Conservation (phyloP, 1,140 invertebrate genomes). For the Lepidostoma basale region DNA sequence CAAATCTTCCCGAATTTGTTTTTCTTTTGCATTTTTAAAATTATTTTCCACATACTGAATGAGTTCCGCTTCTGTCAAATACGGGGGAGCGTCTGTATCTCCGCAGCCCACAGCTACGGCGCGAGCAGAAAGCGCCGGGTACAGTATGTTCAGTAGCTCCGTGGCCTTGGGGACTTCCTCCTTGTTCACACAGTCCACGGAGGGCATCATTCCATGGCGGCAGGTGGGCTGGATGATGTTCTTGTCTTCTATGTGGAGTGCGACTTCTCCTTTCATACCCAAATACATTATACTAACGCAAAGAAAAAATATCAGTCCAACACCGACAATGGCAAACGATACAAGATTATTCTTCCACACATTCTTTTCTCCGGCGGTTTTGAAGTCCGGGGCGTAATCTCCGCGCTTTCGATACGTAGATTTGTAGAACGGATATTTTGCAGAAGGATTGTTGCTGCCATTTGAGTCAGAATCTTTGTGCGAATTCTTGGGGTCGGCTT, state of each 20-base stretch:
- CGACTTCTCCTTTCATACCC: conserved; percentile 63
- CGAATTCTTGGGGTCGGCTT: conserved; percentile 53
- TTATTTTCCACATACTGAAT: conserved; percentile 55
- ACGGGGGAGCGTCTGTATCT: conserved; percentile 55
- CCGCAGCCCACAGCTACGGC: conserved; percentile 66
- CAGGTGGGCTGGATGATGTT: conserved; percentile 65
- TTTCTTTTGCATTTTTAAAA: conserved; percentile 49
- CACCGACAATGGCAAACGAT: conserved; percentile 66
- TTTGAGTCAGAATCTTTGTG: conserved; percentile 54
- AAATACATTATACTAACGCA: conserved; percentile 70
- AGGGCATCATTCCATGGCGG: conserved; percentile 57
- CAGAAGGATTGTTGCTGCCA: conserved; percentile 51
- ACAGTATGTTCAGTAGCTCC: conserved; percentile 64
- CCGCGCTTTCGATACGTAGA: conserved; percentile 49
- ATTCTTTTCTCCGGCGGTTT: conserved; percentile 57
- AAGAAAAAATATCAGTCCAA: conserved; percentile 69
- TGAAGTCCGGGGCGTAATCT: conserved; percentile 57
- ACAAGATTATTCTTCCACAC: conserved; percentile 67
- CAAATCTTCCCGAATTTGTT: conserved; percentile 63
- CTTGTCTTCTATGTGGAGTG: conserved; percentile 56
- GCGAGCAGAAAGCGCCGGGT: conserved; percentile 63
- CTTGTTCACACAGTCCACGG: conserved; percentile 66
- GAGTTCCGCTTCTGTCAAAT: conserved; percentile 65
- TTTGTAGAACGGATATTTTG: conserved; percentile 47
- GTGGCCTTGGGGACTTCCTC: conserved; percentile 64